Base-by-base conservation (phyloP, 2,888 invertebrate genomes). In the Autographa gamma region DNA sequence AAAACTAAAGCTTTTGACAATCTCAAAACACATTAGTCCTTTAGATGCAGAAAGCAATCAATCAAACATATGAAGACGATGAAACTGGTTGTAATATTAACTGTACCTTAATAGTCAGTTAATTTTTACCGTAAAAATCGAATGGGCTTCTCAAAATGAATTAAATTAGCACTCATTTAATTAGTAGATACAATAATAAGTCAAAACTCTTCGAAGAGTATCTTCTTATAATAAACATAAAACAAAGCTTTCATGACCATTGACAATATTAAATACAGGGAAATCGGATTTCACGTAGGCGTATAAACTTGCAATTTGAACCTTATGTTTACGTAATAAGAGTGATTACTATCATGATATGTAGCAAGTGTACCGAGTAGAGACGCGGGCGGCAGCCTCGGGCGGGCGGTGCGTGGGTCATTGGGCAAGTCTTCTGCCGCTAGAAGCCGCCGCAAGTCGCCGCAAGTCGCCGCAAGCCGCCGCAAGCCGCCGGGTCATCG, bases 401-500 rank as follows among this genome's bases (percentile, higher is more conserved):
- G 69, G 77, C 79, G 71, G 75, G 80, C 83, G 72, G 74, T 64
- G 91, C 89, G 92, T 92, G 91, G 54, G 54, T 25, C 54, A 56
- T 56, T 56, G 54, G 93, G 91, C 85, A 78, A 88, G 87, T 90
- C 91, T 90, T 89, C 89, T 86, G 87, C 84, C 84, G 83, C 83
- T 69, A 66, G 72, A 68, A 64, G 73, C 72, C 70, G 68, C 68
- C 67, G 80, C 81, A n/a, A n/a, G n/a, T n/a, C n/a, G n/a, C n/a
- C n/a, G n/a, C 85, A 78, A 88, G 87, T 90, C 91, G n/a, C 83
- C 77, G 48, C 75, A 60, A 67, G 67, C 19, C 54, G 78, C 81
- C 78, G 74, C 48, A 2, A 16, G 48, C 74, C 86, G 83, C 73
- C 86, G 86, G 94, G 94, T 94, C 94, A 94, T 91, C 93, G 93